Evolutionary conservation across 2,113 vertebrate genomes (phyloP), one percentile per base, ranked within the genome.

Genomic region (Anarrhichthys ocellatus): DNA sequence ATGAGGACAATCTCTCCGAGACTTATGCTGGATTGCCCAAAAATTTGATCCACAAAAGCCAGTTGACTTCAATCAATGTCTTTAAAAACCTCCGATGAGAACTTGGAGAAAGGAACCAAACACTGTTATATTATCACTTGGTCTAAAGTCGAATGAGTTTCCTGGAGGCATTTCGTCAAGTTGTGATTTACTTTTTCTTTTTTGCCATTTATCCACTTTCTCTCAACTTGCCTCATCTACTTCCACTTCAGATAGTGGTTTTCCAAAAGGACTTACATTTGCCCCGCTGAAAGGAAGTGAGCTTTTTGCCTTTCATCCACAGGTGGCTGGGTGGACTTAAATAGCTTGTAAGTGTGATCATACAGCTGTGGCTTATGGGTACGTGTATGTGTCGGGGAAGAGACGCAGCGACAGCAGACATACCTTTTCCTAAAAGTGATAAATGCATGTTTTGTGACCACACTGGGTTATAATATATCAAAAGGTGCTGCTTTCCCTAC

Each of bases 321-420:
- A 88, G 86, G 89, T 93, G 92, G 87, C 78, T 89, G 78, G 71
- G 85, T 85, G 71, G 81, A 86, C 54, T 78, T 82, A 84, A 90
- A 91, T 83, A 85, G 71, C 84, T 52, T 32, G 27, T 4, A 66
- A 83, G 80, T 87, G 85, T 42, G 82, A 88, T 89, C 81, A 74
- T 78, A 89, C 82, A 82, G 85, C 91, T 66, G 74, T 29, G 78
- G 65, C 20, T 82, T 68, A 50, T 77, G 27, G 67, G 11, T n/a
- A 9, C 5, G 20, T 78, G 24, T 38, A 18, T 76, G 36, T 65
- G 63, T 29, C 9, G 38, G n/a, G 59, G 56, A 48, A 36, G 69
- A 11, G 36, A 36, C 11, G 10, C 2, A 6, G 81, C 27, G 52
- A 61, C 5, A 71, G 61, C 14, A 59, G 81, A 40, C 20, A 27